These are phyloP conservation scores for Phataginus tetradactyla DNA, from an alignment of 2,797 vertebrate genomes.

Conservation along the genomic window DNA sequence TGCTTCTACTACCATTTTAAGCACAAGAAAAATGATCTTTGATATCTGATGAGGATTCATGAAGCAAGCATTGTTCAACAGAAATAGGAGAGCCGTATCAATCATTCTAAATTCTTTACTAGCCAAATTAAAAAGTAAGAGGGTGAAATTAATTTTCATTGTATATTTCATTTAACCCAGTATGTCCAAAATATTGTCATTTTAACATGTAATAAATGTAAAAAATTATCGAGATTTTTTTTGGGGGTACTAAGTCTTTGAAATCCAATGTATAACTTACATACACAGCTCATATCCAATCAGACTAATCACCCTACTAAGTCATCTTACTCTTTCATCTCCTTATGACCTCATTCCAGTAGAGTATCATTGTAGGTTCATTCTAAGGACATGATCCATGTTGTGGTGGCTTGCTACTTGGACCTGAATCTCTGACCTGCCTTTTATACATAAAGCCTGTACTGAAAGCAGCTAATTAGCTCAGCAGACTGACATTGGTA, in stretches of 20 bases:
- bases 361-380: slow-evolving; percentile 9
- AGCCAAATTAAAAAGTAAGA: background rate
- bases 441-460: background rate
- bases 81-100: background rate
- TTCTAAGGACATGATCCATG: slow-evolving; percentile 22
- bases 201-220: background rate
- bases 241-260: background rate
- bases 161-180: slow-evolving; percentile 33
- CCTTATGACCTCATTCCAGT: background rate
- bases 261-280: slow-evolving; percentile 6
- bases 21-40: background rate
- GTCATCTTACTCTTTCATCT: slow-evolving; percentile 30
- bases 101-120: background rate
- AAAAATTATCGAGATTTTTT: slow-evolving; percentile 6
- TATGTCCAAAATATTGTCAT: background rate
- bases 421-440: background rate
- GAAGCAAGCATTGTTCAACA: background rate
- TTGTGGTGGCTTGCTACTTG: background rate
- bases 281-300: background rate
- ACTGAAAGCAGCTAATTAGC: background rate
- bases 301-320: background rate
- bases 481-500: background rate
- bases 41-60: background rate
- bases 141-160: background rate
- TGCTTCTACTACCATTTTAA: background rate